Evolutionary conservation across 1,140 invertebrate species (phyloP).

Genomic region (Trachymyrmex septentrionalis): DNA sequence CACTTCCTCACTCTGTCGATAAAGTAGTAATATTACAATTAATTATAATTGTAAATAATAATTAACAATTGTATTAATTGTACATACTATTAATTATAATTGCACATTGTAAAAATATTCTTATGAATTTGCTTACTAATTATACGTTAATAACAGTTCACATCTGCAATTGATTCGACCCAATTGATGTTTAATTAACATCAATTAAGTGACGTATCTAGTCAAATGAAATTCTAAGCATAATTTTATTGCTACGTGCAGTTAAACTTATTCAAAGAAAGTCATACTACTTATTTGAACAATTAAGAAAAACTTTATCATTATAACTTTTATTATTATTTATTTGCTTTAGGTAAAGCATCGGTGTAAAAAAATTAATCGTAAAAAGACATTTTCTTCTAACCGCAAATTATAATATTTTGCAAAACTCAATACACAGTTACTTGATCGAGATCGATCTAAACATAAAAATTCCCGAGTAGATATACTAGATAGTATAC

Average conservation of each 20-base stretch:
- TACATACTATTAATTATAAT: neutral
- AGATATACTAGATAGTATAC: neutral
- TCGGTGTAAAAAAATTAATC: too few species aligned
- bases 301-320: too few species aligned
- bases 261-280: neutral
- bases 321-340: too few species aligned
- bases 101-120: neutral
- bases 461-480: too few species aligned
- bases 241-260: neutral
- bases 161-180: neutral
- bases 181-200: neutral
- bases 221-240: neutral
- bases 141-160: neutral
- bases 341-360: too few species aligned
- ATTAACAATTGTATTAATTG: neutral
- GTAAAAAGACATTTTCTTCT: too few species aligned
- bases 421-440: too few species aligned
- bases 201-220: neutral
- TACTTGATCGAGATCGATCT: too few species aligned
- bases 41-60: neutral
- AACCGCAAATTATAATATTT: too few species aligned
- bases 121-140: neutral
- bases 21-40: neutral
- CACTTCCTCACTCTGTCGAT: neutral
- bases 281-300: too few species aligned